Evolutionary conservation across 2,888 invertebrate genomes (phyloP).

Genomic region (Lepidochitona cinerea): DNA sequence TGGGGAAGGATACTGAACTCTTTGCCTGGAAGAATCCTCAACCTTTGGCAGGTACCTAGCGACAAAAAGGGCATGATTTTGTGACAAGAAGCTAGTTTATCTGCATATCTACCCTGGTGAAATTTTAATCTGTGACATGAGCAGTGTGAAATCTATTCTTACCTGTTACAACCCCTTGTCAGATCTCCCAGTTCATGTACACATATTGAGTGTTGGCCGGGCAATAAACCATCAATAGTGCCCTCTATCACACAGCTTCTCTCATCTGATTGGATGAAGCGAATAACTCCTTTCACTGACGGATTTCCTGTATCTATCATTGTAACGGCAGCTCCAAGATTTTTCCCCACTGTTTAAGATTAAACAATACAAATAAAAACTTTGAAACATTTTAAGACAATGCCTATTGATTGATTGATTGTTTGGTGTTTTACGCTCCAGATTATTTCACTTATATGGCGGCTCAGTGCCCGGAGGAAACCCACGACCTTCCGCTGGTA

Average conservation of each 20-base stretch:
- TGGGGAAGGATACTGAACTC: background rate
- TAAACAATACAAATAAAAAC: background rate
- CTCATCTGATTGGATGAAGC: slow-evolving; percentile 79
- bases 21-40: background rate
- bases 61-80: no score
- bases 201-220: slow-evolving; percentile 77
- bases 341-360: background rate
- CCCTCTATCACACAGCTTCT: slow-evolving; percentile 84
- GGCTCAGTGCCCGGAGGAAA: no score
- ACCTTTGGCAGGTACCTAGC: background rate
- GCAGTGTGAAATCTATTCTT: no score
- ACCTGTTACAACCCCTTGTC: slow-evolving; percentile 77
- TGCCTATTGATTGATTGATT: no score
- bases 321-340: slow-evolving; percentile 80
- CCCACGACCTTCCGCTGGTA: no score
- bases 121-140: no score
- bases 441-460: no score
- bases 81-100: no score
- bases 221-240: slow-evolving; percentile 83
- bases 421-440: no score
- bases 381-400: no score
- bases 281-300: slow-evolving; percentile 81
- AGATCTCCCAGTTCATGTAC: slow-evolving; percentile 84
- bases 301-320: slow-evolving; percentile 73
- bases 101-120: no score